Percentiles rank a stretch among this genome's conserved stretches.
Conservation (phyloP, 1,140 invertebrate species). For the Gonatopus flavifemur region DNA sequence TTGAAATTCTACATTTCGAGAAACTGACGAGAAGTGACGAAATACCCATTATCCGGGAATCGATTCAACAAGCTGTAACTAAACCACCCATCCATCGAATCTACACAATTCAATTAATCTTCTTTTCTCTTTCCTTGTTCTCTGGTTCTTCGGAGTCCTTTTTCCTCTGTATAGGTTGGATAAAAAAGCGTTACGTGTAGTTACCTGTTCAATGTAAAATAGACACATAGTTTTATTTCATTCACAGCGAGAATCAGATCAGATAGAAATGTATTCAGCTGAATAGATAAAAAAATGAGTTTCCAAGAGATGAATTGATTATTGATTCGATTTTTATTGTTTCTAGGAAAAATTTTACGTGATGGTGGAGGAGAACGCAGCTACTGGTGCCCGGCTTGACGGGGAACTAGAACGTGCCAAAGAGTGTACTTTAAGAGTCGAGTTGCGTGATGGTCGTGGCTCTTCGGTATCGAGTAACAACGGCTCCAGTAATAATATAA, state of each 20-base stretch:
- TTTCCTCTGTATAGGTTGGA: not conserved
- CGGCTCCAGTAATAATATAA: slow-evolving; percentile 14
- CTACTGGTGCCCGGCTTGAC: slow-evolving; percentile 65
- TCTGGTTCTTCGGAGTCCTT: too few relatives aligned
- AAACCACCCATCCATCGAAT: too few relatives aligned
- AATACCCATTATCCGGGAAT: too few relatives aligned
- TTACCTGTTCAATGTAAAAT: not conserved
- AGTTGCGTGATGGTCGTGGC: slow-evolving; percentile 57
- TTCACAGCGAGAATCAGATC: too few relatives aligned
- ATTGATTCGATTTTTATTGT: slow-evolving; percentile 5
- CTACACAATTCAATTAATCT: too few relatives aligned
- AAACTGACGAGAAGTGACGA: too few relatives aligned
- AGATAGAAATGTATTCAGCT: too few relatives aligned
- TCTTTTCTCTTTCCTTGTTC: too few relatives aligned
- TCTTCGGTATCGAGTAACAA: slow-evolving; percentile 49
- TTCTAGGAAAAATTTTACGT: slow-evolving; percentile 66
- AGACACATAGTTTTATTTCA: too few relatives aligned
- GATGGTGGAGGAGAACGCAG: slow-evolving; percentile 73
- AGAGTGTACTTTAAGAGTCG: slow-evolving; percentile 61
- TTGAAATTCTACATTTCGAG: too few relatives aligned
- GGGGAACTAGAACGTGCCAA: slow-evolving; percentile 65
- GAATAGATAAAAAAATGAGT: not conserved
- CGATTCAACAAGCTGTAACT: too few relatives aligned
- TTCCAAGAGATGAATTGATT: not conserved
- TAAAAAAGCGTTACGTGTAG: not conserved